Evolutionary conservation across 2,113 vertebrate genomes (phyloP).

Genomic region (Electrona antarctica): DNA sequence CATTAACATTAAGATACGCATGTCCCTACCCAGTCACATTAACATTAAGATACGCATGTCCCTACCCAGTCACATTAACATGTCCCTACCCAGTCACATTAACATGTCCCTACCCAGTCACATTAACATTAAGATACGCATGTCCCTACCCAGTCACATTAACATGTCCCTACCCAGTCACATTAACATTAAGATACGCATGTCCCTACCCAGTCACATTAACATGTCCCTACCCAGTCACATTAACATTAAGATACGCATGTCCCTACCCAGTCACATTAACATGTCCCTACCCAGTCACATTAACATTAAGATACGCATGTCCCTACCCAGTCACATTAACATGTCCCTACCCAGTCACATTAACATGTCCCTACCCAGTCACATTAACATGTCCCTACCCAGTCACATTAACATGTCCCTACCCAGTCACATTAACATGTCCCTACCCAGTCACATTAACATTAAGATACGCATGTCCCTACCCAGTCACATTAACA

Average conservation of each 20-base stretch:
- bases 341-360: conserved; percentile 18
- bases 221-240: conserved; percentile 18
- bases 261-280: background rate
- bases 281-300: conserved; percentile 18
- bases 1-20: no score
- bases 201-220: background rate
- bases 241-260: no score
- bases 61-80: background rate
- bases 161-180: conserved; percentile 18
- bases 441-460: conserved; percentile 27
- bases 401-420: conserved; percentile 20
- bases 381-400: conserved; percentile 25
- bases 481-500: background rate
- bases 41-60: no score
- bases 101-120: conserved; percentile 18
- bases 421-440: background rate
- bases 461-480: no score
- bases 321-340: background rate
- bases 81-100: conserved; percentile 27
- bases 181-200: no score
- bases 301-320: no score
- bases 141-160: background rate
- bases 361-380: conserved; percentile 25
- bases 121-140: no score
- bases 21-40: background rate